Conservation (phyloP, 1,140 invertebrate species). For the Drosophila lowei region DNA sequence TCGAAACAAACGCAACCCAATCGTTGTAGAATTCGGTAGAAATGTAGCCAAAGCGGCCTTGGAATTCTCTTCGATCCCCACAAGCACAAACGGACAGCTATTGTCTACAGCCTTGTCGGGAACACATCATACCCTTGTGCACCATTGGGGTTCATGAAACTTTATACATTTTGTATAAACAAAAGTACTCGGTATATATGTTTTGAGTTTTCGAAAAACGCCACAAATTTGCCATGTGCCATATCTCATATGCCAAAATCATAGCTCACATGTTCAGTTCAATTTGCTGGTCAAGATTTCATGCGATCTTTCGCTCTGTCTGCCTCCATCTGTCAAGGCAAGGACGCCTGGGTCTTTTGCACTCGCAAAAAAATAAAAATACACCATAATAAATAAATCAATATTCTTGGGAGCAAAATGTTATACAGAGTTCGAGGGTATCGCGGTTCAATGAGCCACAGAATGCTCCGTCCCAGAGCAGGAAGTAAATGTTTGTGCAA, state of each 20-base stretch:
- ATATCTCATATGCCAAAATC: conserved; percentile 40
- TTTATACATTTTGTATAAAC: conserved; percentile 50
- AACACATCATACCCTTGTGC: too few relatives aligned
- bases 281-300: conserved; percentile 43
- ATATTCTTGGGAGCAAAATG: conserved; percentile 41
- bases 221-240: conserved; percentile 14
- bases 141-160: conserved; percentile 18
- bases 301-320: conserved; percentile 20
- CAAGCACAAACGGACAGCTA: too few relatives aligned
- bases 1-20: too few relatives aligned
- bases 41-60: too few relatives aligned
- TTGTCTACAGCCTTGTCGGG: too few relatives aligned
- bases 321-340: conserved; percentile 45
- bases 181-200: conserved; percentile 26
- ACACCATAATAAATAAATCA: conserved; percentile 38
- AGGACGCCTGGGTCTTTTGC: conserved; percentile 62
- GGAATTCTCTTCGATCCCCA: too few relatives aligned
- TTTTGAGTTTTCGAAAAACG: conserved; percentile 12
- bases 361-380: conserved; percentile 36
- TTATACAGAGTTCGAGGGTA: conserved; percentile 39
- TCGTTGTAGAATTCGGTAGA: too few relatives aligned
- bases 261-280: conserved; percentile 34
- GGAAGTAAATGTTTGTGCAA: conserved; percentile 37
- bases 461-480: conserved; percentile 24
- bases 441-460: conserved; percentile 56